Evolutionary conservation across 2,113 vertebrate species (phyloP), one percentile per base, ranked within the genome.

Genomic region (Xenus cinereus): DNA sequence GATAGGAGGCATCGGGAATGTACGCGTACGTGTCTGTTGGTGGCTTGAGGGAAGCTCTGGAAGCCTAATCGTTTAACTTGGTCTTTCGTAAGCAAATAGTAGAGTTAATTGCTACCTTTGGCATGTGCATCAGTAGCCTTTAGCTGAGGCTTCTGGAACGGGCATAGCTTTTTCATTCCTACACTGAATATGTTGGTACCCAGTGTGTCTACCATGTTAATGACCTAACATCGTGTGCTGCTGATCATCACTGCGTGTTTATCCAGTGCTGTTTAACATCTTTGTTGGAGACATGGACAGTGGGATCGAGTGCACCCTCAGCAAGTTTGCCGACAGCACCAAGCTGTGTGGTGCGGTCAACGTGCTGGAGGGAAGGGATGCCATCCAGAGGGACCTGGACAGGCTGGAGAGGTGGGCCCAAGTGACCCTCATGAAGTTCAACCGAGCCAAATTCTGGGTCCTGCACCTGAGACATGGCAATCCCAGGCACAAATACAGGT

Each of bases 71-170:
- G 4, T 82, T 92, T 54, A 28, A 57, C 59, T 63, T 82, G n/a
- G 56, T 18, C 64, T 90, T 64, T 77, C 43, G 50, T 63, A 89
- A 83, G 59, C 32, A 91, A 89, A 83, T 32, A 83, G 59, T 35
- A 71, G 71, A 85, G 35, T 56, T 97, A 92, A 62, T 72, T 87
- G 92, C 91, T 91, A 2, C 50, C 75, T 95, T 76, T 54, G 78
- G 82, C 95, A 85, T 2, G 1, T 62, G 48, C 16, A 20, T 76
- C 66, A 89, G 43, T 74, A 57, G 84, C 66, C 53, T 82, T 93
- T 82, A 89, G 62, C 71, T 83, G 87, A 94, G 63, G 54, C 66
- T 39, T 89, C 24, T 79, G 81, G 21, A 90, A 75, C 30, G 39
- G 32, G 41, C 37, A 22, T 18, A 54, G 59, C 20, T 87, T 71